Evolutionary conservation across 2,888 invertebrate genomes (phyloP), one percentile per base, ranked within the genome.

Genomic region (Adelognathus sp.): DNA sequence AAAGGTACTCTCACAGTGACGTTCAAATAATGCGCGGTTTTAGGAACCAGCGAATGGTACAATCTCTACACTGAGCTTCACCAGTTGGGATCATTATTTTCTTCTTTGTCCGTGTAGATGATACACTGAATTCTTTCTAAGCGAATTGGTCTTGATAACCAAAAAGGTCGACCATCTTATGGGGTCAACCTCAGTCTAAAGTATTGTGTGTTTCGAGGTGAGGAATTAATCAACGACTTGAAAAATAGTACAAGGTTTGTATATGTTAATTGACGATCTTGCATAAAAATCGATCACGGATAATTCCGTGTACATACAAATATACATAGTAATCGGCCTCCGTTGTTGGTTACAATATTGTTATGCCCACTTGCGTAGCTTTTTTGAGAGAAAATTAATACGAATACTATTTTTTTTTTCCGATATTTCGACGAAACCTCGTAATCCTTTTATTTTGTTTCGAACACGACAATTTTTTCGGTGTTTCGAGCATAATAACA

Each of bases 231-330:
- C 21, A 56, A 67, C 56, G 29, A 41, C 24, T 69, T 58, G 76
- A 73, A 64, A 71, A 74, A 64, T 29, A 21, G 18, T 64, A 46
- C 33, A 64, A 29, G 33, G 33, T 50, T 64, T 14, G 46, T 64
- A 46, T 64, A 64, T 50, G 61, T 63, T 73, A 58, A 66, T 73
- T 39, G 56, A 72, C 33, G 66, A 64, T 64, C 21, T 64, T 76
- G 76, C 63, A 76, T 69, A 63, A 50, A 58, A 46, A 24, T 56
- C 9, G 21, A 41, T 60, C 50, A 56, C 56, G 69, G 54, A 70
- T 36, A 33, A 3, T 21, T 50, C 41, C 36, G 39, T 67, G 31
- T 61, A 60, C 44, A 67, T 67, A 74, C 33, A 74, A 74, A 74
- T 67, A 74, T 67, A 74, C 67, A 74, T 58, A 60, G 36, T 44